A percentile compares a stretch with the other conserved stretches of the same genome.
phyloP scores from a whole-genome alignment of 2,113 vertebrate genomes.

The Gopherus evgoodei region DNA sequence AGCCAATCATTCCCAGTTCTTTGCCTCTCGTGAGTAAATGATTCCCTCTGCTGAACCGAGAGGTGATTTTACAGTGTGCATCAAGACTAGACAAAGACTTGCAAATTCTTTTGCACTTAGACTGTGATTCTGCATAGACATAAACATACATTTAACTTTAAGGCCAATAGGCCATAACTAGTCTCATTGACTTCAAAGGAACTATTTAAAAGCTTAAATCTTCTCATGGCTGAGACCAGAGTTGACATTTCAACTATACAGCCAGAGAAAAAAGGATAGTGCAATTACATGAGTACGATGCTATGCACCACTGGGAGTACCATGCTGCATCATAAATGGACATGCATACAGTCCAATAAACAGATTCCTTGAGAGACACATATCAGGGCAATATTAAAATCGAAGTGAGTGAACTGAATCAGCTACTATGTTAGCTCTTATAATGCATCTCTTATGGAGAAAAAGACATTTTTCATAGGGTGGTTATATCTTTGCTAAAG shows the following conservation, averaged over 20 bases:
- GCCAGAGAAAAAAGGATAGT: background rate
- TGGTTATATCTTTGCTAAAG: background rate
- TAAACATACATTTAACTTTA: background rate
- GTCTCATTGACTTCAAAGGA: background rate
- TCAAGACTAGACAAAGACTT: background rate
- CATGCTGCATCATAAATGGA: background rate
- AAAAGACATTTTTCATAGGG: background rate
- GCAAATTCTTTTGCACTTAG: background rate
- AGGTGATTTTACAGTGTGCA: background rate
- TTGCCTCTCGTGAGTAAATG: background rate
- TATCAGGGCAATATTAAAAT: background rate
- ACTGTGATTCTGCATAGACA: background rate
- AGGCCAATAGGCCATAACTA: background rate
- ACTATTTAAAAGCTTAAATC: background rate
- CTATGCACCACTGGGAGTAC: background rate
- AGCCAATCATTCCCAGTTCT: background rate
- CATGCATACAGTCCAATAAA: background rate
- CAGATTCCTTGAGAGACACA: background rate
- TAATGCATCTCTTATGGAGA: background rate
- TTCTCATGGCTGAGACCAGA: background rate
- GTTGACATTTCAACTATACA: background rate
- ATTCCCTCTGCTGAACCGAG: background rate
- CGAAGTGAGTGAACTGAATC: background rate
- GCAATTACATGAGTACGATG: background rate
- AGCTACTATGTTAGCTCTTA: background rate